phyloP scores from a whole-genome alignment of 1,140 invertebrate species.

The Zaprionus ghesquierei region DNA sequence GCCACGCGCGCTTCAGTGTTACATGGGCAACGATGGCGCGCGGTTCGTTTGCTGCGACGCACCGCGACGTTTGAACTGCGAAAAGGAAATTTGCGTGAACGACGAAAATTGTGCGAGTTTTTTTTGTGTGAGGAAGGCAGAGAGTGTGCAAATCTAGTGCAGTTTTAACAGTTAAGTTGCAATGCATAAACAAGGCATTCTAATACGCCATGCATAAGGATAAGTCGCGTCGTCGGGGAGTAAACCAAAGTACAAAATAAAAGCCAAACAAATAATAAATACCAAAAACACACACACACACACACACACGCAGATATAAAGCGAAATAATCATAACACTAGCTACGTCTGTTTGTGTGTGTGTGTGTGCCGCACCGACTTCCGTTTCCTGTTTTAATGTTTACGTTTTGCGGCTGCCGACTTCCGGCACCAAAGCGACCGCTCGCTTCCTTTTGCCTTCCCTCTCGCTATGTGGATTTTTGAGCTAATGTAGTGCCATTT shows the following conservation, averaged over 20 bases:
- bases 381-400: conserved; percentile 80
- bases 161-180: conserved; percentile 44
- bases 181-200: conserved; percentile 53
- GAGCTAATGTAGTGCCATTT: conserved; percentile 76
- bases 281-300: conserved; percentile 20
- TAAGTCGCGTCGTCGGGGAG: conserved; percentile 15
- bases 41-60: conserved; percentile 28
- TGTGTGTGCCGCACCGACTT: conserved; percentile 51
- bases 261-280: conserved; percentile 33
- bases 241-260: conserved; percentile 32
- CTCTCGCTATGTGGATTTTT: conserved; percentile 49
- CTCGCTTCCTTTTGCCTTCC: neutral
- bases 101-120: conserved; percentile 33
- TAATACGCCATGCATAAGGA: conserved; percentile 65
- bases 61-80: neutral
- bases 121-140: conserved; percentile 9
- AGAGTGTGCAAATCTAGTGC: conserved; percentile 5
- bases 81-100: conserved; percentile 37
- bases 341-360: conserved; percentile 9
- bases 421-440: conserved; percentile 22
- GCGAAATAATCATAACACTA: conserved; percentile 71
- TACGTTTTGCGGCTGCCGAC: conserved; percentile 66
- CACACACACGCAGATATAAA: no score
- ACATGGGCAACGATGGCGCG: conserved; percentile 62
- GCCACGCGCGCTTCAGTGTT: conserved; percentile 51